A percentile compares a stretch with the other conserved stretches of the same genome.
Evolutionary conservation across 2,888 invertebrate genomes (phyloP).

Genomic region (Antheraea assamensis): DNA sequence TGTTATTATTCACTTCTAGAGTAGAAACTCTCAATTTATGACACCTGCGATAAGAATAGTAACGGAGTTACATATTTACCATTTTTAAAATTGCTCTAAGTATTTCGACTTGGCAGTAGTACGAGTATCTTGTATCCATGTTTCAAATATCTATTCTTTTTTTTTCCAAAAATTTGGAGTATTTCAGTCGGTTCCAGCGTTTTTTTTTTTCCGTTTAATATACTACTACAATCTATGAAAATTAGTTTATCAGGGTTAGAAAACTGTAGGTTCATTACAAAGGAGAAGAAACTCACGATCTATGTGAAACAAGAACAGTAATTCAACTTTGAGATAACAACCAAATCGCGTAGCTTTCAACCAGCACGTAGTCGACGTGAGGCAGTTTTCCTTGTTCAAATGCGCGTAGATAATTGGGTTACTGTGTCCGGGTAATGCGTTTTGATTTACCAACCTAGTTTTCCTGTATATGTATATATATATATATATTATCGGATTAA

Average conservation of each 20-base stretch:
- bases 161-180: no score
- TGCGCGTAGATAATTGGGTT: slow-evolving; percentile 1
- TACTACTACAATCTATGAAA: no score
- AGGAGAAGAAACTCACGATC: not conserved
- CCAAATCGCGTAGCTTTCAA: not conserved
- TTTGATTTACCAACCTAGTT: slow-evolving; percentile 3
- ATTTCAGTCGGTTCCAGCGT: no score
- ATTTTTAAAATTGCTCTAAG: no score
- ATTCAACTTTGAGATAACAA: not conserved
- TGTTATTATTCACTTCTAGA: not conserved
- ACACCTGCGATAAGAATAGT: not conserved
- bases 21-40: not conserved
- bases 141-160: no score
- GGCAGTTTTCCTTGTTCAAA: slow-evolving; percentile 9
- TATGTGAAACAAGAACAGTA: not conserved
- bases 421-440: slow-evolving; percentile 5
- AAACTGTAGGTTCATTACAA: not conserved
- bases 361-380: not conserved
- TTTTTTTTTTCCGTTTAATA: no score
- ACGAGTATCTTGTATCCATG: no score
- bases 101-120: no score
- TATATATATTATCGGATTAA: not conserved
- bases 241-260: not conserved
- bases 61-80: not conserved
- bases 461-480: slow-evolving; percentile 8